Evolutionary conservation across 2,797 vertebrate species (phyloP).

Genomic region (Diplodus sargus): DNA sequence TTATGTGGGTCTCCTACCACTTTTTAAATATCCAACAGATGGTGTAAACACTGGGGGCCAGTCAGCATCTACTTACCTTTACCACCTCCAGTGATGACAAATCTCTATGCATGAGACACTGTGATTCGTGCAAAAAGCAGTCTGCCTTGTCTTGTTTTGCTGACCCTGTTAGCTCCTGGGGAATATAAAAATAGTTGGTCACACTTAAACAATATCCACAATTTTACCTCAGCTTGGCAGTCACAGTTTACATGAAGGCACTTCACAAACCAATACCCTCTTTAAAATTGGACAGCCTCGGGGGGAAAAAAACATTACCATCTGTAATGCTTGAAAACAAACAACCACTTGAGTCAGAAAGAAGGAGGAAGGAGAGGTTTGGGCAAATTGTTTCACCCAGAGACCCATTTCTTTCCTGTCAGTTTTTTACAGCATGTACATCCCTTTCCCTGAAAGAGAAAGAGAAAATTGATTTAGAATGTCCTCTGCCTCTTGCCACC

Average conservation of each 20-base stretch:
- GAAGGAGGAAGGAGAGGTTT: neutral
- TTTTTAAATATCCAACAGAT: constrained; percentile 34
- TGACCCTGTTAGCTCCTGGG: neutral
- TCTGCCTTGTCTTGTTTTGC: constrained; percentile 3
- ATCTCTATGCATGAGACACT: constrained; percentile 26
- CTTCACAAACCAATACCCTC: constrained; percentile 33
- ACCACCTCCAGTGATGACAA: constrained; percentile 26
- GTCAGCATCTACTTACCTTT: constrained; percentile 12
- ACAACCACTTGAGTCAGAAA: constrained; percentile 12
- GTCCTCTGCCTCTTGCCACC: constrained; percentile 4
- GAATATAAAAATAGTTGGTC: constrained; percentile 8
- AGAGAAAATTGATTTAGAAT: constrained; percentile 40
- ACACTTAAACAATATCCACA: constrained; percentile 5
- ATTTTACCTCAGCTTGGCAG: constrained; percentile 15
- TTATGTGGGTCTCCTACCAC: constrained; percentile 31
- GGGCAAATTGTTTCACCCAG: constrained; percentile 22
- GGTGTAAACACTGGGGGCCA: constrained; percentile 28
- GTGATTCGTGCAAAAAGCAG: neutral
- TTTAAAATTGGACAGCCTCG: constrained; percentile 23
- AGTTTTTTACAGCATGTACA: constrained; percentile 23
- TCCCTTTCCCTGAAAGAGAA: constrained; percentile 12
- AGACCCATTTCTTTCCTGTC: constrained; percentile 10
- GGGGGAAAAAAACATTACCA: constrained; percentile 1
- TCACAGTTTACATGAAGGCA: constrained; percentile 11
- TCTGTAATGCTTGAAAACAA: constrained; percentile 38